Conservation (phyloP, 2,113 vertebrate species). For the Elanoides forficatus region DNA sequence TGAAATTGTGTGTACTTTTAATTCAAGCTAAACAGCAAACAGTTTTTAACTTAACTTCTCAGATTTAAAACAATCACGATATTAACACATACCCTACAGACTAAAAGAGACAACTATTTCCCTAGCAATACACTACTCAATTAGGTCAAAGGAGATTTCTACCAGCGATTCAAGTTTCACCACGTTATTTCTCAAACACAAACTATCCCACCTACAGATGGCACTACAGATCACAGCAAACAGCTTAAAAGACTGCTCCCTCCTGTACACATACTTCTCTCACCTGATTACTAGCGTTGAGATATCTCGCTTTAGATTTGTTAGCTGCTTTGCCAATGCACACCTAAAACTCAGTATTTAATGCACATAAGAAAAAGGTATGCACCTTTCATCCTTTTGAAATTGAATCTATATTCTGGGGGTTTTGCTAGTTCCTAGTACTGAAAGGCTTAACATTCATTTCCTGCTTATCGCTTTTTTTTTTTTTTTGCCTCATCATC, state of each 20-base stretch:
- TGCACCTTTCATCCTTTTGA: neutral
- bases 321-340: neutral
- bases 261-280: neutral
- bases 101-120: neutral
- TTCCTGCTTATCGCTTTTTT: neutral
- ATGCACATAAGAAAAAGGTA: neutral
- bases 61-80: neutral
- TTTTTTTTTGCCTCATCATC: neutral
- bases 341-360: neutral
- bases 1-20: neutral
- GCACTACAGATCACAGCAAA: slow-evolving; percentile 35
- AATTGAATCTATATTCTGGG: neutral
- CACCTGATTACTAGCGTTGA: neutral
- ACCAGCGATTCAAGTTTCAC: neutral
- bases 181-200: neutral
- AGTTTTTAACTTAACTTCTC: neutral
- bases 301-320: neutral
- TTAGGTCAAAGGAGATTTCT: neutral
- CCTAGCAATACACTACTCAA: neutral
- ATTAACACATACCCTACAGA: neutral
- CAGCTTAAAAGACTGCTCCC: neutral
- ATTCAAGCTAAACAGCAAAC: neutral
- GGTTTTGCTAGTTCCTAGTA: neutral
- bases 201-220: slow-evolving; percentile 37
- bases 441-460: neutral